Conservation (phyloP, 2,888 invertebrate genomes). For the Limenitis arthemis region DNA sequence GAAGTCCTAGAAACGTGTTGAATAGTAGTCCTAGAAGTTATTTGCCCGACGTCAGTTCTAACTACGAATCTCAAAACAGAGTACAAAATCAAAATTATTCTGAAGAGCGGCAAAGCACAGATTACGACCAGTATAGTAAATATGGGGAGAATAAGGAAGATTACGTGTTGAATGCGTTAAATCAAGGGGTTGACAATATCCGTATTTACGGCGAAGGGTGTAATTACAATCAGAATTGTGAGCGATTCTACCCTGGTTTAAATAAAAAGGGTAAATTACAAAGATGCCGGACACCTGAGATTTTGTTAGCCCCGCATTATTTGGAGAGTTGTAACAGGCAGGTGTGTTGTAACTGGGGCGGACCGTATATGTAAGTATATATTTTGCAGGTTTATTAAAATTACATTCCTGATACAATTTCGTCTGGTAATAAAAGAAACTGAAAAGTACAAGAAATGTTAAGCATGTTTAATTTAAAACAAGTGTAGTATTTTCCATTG, state of each 20-base stretch:
- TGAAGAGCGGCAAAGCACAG: constrained; percentile 41
- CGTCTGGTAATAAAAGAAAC: too few relatives aligned
- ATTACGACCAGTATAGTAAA: constrained; percentile 43
- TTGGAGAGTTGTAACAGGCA: constrained; percentile 64
- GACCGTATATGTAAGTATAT: constrained; percentile 47
- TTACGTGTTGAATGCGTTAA: constrained; percentile 46
- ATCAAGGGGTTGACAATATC: constrained; percentile 48
- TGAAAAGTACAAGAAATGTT: neutral
- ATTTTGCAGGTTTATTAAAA: neutral
- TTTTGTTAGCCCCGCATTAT: constrained; percentile 83
- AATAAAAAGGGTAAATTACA: constrained; percentile 65
- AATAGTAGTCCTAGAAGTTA: constrained; percentile 56
- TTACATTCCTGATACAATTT: neutral
- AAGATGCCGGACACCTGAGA: constrained; percentile 82
- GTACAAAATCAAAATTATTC: constrained; percentile 35
- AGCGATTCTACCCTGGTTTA: constrained; percentile 52
- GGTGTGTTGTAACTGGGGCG: constrained; percentile 64
- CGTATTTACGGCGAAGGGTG: constrained; percentile 44
- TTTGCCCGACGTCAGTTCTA: constrained; percentile 38
- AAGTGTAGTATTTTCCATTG: too few relatives aligned
- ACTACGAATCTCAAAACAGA: constrained; percentile 45
- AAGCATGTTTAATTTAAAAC: too few relatives aligned
- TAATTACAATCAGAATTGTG: constrained; percentile 46
- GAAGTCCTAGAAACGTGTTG: constrained; percentile 52
- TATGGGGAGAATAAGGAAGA: constrained; percentile 45